phyloP scores from a whole-genome alignment of 92 coral and sea anemone genomes.

The Phenganax marumi region DNA sequence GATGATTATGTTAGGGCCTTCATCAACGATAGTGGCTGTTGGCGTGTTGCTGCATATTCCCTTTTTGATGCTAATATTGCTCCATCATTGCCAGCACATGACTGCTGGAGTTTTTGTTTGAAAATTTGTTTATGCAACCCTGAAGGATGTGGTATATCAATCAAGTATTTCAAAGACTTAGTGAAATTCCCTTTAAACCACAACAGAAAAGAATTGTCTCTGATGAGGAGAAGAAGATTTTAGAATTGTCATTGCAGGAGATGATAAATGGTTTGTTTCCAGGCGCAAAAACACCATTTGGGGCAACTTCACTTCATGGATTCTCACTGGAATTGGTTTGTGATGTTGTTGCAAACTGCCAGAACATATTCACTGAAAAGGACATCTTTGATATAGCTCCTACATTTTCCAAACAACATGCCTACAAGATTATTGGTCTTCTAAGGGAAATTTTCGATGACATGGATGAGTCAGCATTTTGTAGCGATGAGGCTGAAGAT shows the following conservation, averaged over 20 bases:
- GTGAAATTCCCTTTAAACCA: not conserved
- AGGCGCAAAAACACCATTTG: not conserved
- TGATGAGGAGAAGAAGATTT: not conserved
- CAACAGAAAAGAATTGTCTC: not conserved
- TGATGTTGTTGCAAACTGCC: slow-evolving; percentile 8
- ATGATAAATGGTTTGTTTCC: not conserved
- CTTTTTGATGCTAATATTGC: slow-evolving; percentile 36
- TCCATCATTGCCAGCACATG: slow-evolving; percentile 44
- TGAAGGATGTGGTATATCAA: slow-evolving; percentile 6
- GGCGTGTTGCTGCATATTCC: slow-evolving; percentile 36
- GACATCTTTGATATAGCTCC: not conserved
- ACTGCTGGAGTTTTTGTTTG: slow-evolving; percentile 49
- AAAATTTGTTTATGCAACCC: slow-evolving; percentile 35
- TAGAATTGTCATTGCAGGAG: not conserved
- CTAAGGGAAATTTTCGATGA: not conserved
- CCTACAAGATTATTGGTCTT: not conserved
- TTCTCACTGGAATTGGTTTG: not conserved
- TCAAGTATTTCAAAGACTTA: not conserved
- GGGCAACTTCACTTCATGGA: not conserved
- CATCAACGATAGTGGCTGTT: slow-evolving; percentile 35
- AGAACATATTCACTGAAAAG: not conserved
- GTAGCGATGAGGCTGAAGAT: slow-evolving; percentile 28
- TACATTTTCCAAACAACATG: not conserved
- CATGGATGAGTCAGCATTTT: slow-evolving; percentile 14
- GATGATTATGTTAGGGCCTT: slow-evolving; percentile 24